Conservation (phyloP, 2,888 invertebrate genomes). For the Malthinus flaveolus region DNA sequence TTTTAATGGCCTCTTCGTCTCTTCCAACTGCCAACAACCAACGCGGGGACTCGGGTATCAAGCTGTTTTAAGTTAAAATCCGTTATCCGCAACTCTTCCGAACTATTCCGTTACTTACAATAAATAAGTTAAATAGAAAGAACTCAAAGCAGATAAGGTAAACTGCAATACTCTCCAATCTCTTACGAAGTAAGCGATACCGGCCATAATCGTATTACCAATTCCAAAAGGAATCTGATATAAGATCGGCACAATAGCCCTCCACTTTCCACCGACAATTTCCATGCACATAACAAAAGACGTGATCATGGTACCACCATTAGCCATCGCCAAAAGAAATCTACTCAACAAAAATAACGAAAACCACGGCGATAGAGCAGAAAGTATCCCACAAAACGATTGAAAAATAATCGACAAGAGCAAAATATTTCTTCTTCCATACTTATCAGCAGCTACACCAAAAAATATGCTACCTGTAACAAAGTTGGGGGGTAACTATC, state of each 20-base stretch:
- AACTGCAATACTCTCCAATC: slow-evolving; percentile 67
- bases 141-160: slow-evolving; percentile 58
- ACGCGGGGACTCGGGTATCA: slow-evolving; percentile 65
- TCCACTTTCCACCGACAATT: slow-evolving; percentile 65
- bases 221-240: slow-evolving; percentile 67
- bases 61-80: slow-evolving; percentile 40
- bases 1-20: slow-evolving; percentile 57
- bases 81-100: no score
- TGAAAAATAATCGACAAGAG: slow-evolving; percentile 61
- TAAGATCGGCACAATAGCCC: slow-evolving; percentile 63
- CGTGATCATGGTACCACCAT: slow-evolving; percentile 66
- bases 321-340: slow-evolving; percentile 62
- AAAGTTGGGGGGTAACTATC: neutral
- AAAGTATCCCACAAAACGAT: slow-evolving; percentile 57
- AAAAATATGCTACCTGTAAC: slow-evolving; percentile 60
- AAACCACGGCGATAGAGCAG: slow-evolving; percentile 60
- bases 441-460: slow-evolving; percentile 64
- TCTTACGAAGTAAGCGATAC: slow-evolving; percentile 60
- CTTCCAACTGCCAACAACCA: slow-evolving; percentile 64
- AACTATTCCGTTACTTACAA: slow-evolving; percentile 50
- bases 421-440: slow-evolving; percentile 63
- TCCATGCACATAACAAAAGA: slow-evolving; percentile 70
- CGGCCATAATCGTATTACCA: slow-evolving; percentile 62
- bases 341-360: slow-evolving; percentile 59
- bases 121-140: slow-evolving; percentile 56